Evolutionary conservation across 1,140 invertebrate species (phyloP).

Genomic region (Battus philenor): DNA sequence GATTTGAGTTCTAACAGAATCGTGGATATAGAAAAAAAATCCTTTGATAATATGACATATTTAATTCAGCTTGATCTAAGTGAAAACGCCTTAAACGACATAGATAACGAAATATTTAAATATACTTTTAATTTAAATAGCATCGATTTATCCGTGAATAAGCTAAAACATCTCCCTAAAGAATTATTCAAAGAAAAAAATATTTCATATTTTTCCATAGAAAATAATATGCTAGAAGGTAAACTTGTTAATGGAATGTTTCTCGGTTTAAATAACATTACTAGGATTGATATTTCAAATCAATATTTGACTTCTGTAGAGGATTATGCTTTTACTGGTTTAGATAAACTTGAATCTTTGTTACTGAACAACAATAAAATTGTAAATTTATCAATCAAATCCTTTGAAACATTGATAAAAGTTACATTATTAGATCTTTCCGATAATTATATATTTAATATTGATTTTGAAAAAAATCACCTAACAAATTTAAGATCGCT

Average conservation of each 20-base stretch:
- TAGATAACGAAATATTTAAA: not conserved
- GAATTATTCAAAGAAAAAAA: conserved; percentile 35
- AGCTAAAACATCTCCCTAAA: conserved; percentile 29
- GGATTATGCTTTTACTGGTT: conserved; percentile 38
- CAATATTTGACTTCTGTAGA: conserved; percentile 34
- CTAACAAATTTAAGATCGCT: conserved; percentile 21
- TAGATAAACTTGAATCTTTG: conserved; percentile 25
- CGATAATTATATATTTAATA: conserved; percentile 31
- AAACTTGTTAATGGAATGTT: conserved; percentile 34
- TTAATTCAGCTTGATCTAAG: conserved; percentile 32
- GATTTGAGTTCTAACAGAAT: conserved; percentile 38
- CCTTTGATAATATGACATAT: conserved; percentile 25
- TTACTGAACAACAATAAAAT: conserved; percentile 43
- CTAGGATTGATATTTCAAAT: conserved; percentile 31
- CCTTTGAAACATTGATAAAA: conserved; percentile 31
- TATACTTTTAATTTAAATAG: conserved; percentile 8
- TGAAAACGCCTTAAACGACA: conserved; percentile 27
- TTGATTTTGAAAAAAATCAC: conserved; percentile 36
- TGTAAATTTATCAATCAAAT: conserved; percentile 24
- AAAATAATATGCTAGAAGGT: conserved; percentile 34
- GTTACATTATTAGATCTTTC: conserved; percentile 40
- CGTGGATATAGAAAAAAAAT: conserved; percentile 23
- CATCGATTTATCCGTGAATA: conserved; percentile 37
- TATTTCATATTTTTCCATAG: conserved; percentile 32
- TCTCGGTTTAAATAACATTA: conserved; percentile 32